phyloP scores from a whole-genome alignment of 2,888 invertebrate species.

The Epinotia brunnichana region DNA sequence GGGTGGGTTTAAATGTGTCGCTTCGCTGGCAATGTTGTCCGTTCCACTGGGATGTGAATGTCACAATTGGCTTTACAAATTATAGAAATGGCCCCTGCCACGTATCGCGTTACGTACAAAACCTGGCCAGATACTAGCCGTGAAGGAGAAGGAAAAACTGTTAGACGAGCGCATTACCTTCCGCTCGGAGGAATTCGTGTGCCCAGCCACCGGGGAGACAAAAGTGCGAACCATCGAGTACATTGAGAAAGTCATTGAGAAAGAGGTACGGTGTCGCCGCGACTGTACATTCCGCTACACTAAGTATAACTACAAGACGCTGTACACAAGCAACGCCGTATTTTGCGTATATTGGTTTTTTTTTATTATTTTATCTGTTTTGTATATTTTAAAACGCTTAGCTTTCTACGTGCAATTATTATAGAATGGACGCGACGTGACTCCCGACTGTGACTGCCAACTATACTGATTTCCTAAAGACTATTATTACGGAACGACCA shows the following conservation, averaged over 20 bases:
- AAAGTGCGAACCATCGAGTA: conserved; percentile 96
- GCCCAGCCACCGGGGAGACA: conserved; percentile 92
- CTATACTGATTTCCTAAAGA: conserved; percentile 14
- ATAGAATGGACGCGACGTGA: conserved; percentile 43
- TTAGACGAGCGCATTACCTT: conserved; percentile 94
- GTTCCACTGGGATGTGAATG: conserved; percentile 73
- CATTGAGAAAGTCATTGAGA: conserved; percentile 97
- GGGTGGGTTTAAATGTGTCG: conserved; percentile 65
- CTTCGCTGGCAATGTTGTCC: conserved; percentile 68
- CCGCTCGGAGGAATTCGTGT: conserved; percentile 94
- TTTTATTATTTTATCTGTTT: conserved; percentile 54
- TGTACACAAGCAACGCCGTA: conserved; percentile 79
- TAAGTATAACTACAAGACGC: conserved; percentile 65
- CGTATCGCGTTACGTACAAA: conserved; percentile 94
- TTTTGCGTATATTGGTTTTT: conserved; percentile 67
- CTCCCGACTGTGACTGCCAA: conserved; percentile 16
- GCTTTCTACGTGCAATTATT: conserved; percentile 72
- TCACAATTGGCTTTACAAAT: conserved; percentile 81
- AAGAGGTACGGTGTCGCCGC: conserved; percentile 89
- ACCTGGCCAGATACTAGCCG: conserved; percentile 91
- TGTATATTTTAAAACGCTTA: conserved; percentile 72
- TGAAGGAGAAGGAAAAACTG: conserved; percentile 95
- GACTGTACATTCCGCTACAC: conserved; percentile 73
- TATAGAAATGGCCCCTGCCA: conserved; percentile 87
- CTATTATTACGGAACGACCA: conserved; percentile 44